Percentiles rank a stretch among this genome's conserved stretches.
Conservation (phyloP, 2,113 vertebrate genomes). For the Scomber scombrus region DNA sequence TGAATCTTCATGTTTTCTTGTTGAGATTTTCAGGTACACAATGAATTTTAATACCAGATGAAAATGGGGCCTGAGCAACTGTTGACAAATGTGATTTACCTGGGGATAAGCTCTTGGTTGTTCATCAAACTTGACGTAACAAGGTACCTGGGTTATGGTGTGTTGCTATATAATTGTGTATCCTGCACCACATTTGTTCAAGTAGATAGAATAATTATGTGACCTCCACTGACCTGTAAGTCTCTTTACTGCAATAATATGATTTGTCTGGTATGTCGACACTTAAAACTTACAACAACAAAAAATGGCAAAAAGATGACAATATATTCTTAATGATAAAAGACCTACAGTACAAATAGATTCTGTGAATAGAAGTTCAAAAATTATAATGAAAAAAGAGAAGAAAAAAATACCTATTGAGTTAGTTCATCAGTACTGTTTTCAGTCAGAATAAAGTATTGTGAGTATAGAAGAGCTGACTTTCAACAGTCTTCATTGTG, state of each 20-base stretch:
- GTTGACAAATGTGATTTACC: neutral
- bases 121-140: neutral
- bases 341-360: no score
- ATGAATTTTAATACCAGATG: neutral
- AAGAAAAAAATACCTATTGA: no score
- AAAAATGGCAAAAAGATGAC: no score
- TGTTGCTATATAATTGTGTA: slow-evolving; percentile 5
- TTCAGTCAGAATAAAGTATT: no score
- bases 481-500: no score
- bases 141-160: neutral
- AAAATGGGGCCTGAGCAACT: neutral
- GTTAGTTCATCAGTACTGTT: no score
- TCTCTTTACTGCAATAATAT: neutral
- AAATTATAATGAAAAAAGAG: no score
- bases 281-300: no score
- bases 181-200: slow-evolving; percentile 17
- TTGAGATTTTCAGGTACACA: neutral
- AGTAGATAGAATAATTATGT: slow-evolving; percentile 17
- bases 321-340: no score
- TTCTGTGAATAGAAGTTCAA: no score
- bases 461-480: no score
- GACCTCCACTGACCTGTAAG: slow-evolving; percentile 9
- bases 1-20: no score
- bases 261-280: neutral
- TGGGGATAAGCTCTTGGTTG: neutral